Base-by-base conservation (phyloP, 2,888 invertebrate species). In the Xestia rhomboidea region DNA sequence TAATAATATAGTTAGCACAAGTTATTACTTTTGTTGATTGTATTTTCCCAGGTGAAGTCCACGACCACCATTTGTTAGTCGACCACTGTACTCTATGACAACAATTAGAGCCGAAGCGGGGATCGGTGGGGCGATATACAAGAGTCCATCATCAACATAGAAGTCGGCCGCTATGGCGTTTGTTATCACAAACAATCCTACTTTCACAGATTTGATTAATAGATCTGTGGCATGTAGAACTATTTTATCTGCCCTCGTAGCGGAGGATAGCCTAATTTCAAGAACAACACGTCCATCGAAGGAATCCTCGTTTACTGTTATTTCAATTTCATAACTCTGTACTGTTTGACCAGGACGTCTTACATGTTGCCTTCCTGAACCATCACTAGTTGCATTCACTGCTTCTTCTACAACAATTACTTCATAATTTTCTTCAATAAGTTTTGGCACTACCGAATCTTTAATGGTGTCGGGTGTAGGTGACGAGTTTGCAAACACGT, bases 61-160 rank as follows among this genome's bases (percentile, higher is more conserved):
- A 34, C 24, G 63, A n/a, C 93, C 93, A 78, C 72, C 76, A n/a
- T 75, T 85, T 0, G 86, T 66, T 15, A 95, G 68, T 13, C 68
- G 73, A 69, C 92, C 93, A n/a, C 89, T 89, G 79, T 94, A 95
- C 70, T 93, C 91, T 38, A 96, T 90, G 13, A 93, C 83, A 3
- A 95, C 83, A 6, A 91, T 79, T 72, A 89, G 93, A 0, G 87
- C 75, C 3, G 82, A 81, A 2, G 91, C 90, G 13, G 41, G 0
- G 30, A 83, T 76, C 0, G 60, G 54, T 30, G 93, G 93, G 10
- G 10, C 46, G 21, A 95, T 91, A 85, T 92, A 90, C 70, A 95
- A 79, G 60, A 88, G 11, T 4, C 87, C 90, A 38, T 89, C 90
- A 21, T 88, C 79, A 18, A 86, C 27, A 8, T 4, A 4, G 60